Evolutionary conservation across 2,888 invertebrate species (phyloP).

Genomic region (Ecdyonurus torrentis): DNA sequence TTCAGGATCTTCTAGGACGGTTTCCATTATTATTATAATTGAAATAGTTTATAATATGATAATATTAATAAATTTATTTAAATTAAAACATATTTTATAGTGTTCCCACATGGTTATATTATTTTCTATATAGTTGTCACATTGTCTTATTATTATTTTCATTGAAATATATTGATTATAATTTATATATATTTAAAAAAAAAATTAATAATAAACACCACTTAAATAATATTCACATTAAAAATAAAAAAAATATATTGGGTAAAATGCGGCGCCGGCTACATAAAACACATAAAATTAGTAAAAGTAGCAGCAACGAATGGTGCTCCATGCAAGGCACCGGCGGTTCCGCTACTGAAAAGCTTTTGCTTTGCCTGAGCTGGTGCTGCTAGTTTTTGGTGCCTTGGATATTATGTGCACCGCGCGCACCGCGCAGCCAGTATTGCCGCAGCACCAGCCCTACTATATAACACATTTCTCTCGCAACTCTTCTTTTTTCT

Average conservation of each 20-base stretch:
- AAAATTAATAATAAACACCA: too few relatives aligned
- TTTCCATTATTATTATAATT: neutral
- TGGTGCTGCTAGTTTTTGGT: too few relatives aligned
- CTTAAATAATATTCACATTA: neutral
- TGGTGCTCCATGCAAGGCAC: neutral
- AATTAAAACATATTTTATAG: neutral
- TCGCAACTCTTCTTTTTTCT: too few relatives aligned
- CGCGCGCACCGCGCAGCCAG: neutral
- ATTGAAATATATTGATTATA: too few relatives aligned
- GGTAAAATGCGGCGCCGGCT: neutral
- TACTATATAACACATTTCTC: too few relatives aligned
- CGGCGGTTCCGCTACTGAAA: neutral
- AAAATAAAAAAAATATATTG: too few relatives aligned
- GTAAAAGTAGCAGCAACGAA: neutral
- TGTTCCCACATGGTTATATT: neutral
- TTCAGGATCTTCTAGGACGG: conserved; percentile 1
- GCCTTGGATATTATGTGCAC: too few relatives aligned
- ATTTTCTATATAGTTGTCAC: neutral
- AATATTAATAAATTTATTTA: neutral
- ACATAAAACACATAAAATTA: neutral
- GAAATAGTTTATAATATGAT: neutral
- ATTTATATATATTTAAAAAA: too few relatives aligned
- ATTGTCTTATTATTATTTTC: too few relatives aligned
- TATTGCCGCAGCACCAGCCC: neutral
- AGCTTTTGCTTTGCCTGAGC: neutral